These are phyloP conservation scores for Bombus pascuorum DNA, from an alignment of 1,140 invertebrate genomes.

Conservation along the genomic window DNA sequence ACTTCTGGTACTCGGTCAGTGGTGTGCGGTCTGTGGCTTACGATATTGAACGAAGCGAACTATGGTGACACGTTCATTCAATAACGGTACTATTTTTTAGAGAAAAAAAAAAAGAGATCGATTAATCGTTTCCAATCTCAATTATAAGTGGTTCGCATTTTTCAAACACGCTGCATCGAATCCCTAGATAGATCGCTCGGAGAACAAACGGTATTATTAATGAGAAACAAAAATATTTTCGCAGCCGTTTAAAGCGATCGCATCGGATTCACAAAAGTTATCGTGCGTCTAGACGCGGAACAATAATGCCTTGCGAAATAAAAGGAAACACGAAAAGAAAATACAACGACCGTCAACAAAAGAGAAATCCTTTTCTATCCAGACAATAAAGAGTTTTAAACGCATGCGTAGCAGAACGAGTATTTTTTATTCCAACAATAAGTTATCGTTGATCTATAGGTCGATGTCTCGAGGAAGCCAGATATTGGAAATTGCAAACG, in stretches of 20 bases:
- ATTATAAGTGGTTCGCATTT: background rate
- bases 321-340: background rate
- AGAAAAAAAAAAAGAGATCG: constrained; percentile 6
- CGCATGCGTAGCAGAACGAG: constrained; percentile 37
- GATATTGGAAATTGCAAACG: constrained; percentile 79
- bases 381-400: constrained; percentile 37
- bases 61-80: constrained; percentile 42
- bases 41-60: constrained; percentile 59
- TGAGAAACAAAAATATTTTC: background rate
- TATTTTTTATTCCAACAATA: constrained; percentile 62
- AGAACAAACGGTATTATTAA: background rate
- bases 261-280: background rate
- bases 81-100: constrained; percentile 2
- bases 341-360: background rate
- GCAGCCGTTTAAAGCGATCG: background rate
- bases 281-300: constrained; percentile 31
- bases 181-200: background rate
- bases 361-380: background rate
- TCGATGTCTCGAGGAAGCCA: constrained; percentile 72
- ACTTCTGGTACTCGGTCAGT: constrained; percentile 56
- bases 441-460: constrained; percentile 69
- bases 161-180: background rate
- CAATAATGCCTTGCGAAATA: background rate
- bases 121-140: background rate
- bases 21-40: constrained; percentile 60